Evolutionary conservation across 1,140 invertebrate species (phyloP), one percentile per base, ranked within the genome.

Genomic region (Hycleus phaleratus): DNA sequence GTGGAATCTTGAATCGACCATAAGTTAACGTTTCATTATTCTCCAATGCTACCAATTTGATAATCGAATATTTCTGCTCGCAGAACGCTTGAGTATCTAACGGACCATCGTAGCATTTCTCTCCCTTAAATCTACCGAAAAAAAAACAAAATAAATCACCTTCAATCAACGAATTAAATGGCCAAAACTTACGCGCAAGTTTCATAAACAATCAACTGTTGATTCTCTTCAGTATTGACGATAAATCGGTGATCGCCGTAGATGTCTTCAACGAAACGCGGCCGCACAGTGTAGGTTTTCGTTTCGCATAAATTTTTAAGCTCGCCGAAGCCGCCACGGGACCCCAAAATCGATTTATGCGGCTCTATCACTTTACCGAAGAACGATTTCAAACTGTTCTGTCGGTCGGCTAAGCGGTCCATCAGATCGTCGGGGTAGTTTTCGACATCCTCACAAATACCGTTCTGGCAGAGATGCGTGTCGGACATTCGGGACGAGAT

Each of bases 121-220:
- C 7, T 32, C 32, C 32, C 7, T 4, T 7, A 32, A 32, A 32
- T 5, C 32, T 4, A 4, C 32, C 4, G 7, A 1, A 32, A 32
- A 32, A 32, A 48, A 24, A 25, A 39, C 11, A 0, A n/a, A 46
- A 46, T 43, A 47, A 38, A 8, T 26, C 26, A 45, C 24, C 18
- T 2, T 2, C 18, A 18, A 18, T 32, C 32, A 4, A 32, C 32
- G 7, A 32, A 4, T 4, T 32, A 32, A n/a, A 59, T 18, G 32
- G 32, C 4, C 10, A 58, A 50, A 53, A 62, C 61, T 66, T 64
- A 68, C 66, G 56, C 60, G 56, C 66, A 68, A 38, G 56, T 59
- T 50, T 68, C 59, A 45, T 66, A 68, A 4, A 56, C 56, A 8
- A 68, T 26, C 39, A 32, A 32, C 32, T 50, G 48, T 18, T 50